phyloP scores from a whole-genome alignment of 2,113 vertebrate species.

The Phasianus colchicus region DNA sequence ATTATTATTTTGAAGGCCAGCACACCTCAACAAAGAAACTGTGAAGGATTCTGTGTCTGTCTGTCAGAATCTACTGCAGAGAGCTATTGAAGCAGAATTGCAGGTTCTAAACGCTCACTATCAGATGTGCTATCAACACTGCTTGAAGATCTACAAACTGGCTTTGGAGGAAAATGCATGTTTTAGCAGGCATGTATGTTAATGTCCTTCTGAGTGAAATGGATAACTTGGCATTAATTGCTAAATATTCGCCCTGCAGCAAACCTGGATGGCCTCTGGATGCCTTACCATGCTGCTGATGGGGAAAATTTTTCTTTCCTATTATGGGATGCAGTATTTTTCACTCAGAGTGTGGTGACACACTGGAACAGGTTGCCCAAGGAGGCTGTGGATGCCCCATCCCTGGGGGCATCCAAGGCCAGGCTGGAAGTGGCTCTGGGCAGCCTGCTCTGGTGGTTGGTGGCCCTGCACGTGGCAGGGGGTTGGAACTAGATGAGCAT shows the following conservation, averaged over 20 bases:
- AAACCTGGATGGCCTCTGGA: neutral
- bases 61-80: conserved; percentile 46
- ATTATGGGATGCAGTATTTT: too few species aligned
- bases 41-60: neutral
- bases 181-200: conserved; percentile 14
- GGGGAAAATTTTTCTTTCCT: neutral
- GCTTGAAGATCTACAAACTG: conserved; percentile 58
- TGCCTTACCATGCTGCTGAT: fast-evolving
- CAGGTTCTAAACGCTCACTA: conserved; percentile 67
- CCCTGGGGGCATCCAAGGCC: too few species aligned
- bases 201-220: neutral
- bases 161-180: conserved; percentile 20
- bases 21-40: neutral
- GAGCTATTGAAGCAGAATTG: conserved; percentile 69
- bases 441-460: too few species aligned
- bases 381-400: too few species aligned
- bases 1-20: conserved; percentile 56
- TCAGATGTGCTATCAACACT: conserved; percentile 66
- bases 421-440: too few species aligned
- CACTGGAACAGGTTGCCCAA: too few species aligned
- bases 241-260: fast-evolving
- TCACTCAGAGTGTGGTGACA: too few species aligned
- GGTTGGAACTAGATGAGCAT: too few species aligned
- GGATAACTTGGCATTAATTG: neutral
- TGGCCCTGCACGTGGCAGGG: too few species aligned